Evolutionary conservation across 1,140 invertebrate genomes (phyloP).

Genomic region (Drosophila baimaii): DNA sequence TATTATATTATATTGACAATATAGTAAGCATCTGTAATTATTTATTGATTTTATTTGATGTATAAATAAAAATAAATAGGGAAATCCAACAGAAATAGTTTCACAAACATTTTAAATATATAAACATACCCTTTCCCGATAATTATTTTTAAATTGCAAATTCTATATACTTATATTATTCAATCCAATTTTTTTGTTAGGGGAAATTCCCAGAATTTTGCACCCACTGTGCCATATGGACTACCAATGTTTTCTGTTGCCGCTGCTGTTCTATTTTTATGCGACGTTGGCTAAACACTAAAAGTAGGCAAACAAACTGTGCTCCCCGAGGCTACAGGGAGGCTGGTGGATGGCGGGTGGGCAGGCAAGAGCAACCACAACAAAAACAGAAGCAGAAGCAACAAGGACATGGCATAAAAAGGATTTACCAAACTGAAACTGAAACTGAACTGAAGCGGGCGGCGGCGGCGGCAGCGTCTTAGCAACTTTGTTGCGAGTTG

Average conservation of each 20-base stretch:
- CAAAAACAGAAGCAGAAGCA: conserved; percentile 38
- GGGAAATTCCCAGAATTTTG: too few species aligned
- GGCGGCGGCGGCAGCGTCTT: conserved; percentile 46
- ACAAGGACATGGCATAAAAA: conserved; percentile 55
- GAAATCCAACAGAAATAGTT: too few species aligned
- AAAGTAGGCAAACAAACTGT: conserved; percentile 72
- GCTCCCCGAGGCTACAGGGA: neutral
- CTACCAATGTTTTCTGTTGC: conserved; percentile 28
- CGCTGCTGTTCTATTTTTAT: conserved; percentile 75
- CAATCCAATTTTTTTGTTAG: too few species aligned
- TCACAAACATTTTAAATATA: too few species aligned
- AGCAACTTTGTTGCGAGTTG: conserved; percentile 44
- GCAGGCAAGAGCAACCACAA: conserved; percentile 24
- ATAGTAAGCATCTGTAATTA: too few species aligned
- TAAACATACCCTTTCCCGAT: too few species aligned
- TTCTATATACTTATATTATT: too few species aligned
- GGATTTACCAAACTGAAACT: conserved; percentile 55
- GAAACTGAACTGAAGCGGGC: conserved; percentile 48
- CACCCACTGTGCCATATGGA: conserved; percentile 48
- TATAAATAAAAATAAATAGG: too few species aligned
- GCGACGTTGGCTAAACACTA: conserved; percentile 76
- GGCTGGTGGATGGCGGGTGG: too few species aligned
- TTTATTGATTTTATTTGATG: too few species aligned
- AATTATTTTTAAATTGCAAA: too few species aligned
- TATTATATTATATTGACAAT: too few species aligned